These are phyloP conservation scores for Amia ocellicauda DNA, from an alignment of 2,113 vertebrate genomes.

Conservation along the genomic window DNA sequence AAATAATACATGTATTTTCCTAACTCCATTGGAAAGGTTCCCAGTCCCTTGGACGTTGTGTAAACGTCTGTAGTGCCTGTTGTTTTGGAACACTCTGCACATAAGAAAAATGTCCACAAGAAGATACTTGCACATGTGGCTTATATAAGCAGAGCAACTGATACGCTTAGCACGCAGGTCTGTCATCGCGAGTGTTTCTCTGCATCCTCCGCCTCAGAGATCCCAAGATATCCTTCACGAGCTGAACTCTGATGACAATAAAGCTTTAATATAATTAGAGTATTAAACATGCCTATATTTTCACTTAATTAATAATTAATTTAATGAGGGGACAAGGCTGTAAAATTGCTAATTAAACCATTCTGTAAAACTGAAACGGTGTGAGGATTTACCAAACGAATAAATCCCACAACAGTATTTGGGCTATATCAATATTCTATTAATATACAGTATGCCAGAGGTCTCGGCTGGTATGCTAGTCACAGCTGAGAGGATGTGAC, in stretches of 20 bases:
- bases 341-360: constrained; percentile 86
- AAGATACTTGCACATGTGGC: constrained; percentile 37
- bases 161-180: not conserved
- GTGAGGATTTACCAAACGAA: constrained; percentile 76
- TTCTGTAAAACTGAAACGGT: constrained; percentile 74
- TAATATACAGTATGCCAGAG: constrained; percentile 84
- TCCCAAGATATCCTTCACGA: constrained; percentile 52
- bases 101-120: constrained; percentile 43
- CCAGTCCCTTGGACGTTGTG: constrained; percentile 37
- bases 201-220: too few species aligned
- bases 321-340: constrained; percentile 79
- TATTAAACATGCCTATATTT: constrained; percentile 87
- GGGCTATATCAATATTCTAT: constrained; percentile 89
- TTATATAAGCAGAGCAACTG: constrained; percentile 19
- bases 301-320: constrained; percentile 90
- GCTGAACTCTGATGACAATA: constrained; percentile 78
- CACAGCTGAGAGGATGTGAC: constrained; percentile 75
- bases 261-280: constrained; percentile 88
- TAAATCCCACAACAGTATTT: constrained; percentile 63
- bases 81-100: constrained; percentile 20
- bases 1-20: constrained; percentile 11
- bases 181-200: not conserved
- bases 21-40: constrained; percentile 42
- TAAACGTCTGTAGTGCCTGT: constrained; percentile 12
- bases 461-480: constrained; percentile 71